These are phyloP conservation scores for Spondyliosoma cantharus DNA, from an alignment of 2,797 vertebrate genomes.

Conservation along the genomic window DNA sequence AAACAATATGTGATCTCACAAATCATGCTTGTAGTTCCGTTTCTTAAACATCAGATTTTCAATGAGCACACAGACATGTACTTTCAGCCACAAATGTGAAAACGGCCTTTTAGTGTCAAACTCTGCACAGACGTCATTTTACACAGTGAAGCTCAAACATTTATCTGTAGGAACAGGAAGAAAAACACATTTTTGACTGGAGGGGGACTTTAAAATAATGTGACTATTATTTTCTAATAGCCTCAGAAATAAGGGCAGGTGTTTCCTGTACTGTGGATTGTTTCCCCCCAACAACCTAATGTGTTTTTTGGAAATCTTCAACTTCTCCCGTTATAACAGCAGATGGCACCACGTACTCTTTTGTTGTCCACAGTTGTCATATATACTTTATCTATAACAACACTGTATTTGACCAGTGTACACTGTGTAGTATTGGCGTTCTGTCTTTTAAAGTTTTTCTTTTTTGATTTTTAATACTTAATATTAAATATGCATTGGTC, in stretches of 20 bases:
- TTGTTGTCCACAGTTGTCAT: background rate
- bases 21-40: too few species aligned
- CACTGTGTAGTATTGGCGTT: background rate
- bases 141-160: too few species aligned
- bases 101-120: too few species aligned
- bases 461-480: background rate
- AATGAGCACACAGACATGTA: too few species aligned
- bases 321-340: slow-evolving; percentile 48
- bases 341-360: slow-evolving; percentile 67
- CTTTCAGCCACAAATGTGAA: too few species aligned
- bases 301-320: background rate
- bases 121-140: too few species aligned
- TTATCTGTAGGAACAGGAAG: too few species aligned
- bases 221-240: background rate
- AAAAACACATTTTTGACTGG: too few species aligned
- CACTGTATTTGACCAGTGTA: background rate
- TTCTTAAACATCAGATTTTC: too few species aligned
- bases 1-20: too few species aligned
- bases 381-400: background rate
- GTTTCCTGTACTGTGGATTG: background rate
- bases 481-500: background rate
- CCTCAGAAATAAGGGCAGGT: background rate
- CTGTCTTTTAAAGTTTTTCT: background rate
- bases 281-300: background rate
- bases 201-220: background rate